Evolutionary conservation across 2,888 invertebrate genomes (phyloP).

Genomic region (Macrophya alboannulata): DNA sequence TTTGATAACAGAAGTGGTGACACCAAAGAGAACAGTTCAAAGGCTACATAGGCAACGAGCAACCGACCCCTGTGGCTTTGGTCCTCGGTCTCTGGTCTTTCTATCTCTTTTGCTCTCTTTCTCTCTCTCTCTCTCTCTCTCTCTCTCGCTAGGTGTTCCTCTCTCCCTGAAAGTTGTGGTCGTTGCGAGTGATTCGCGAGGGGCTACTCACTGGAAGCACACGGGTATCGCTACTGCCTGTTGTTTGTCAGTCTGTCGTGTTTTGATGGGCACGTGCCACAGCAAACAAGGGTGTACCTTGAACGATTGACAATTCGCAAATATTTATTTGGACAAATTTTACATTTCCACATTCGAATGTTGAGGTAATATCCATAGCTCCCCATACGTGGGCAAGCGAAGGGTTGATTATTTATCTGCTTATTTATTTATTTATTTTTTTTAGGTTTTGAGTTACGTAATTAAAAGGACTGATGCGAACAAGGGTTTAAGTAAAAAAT

Average conservation of each 20-base stretch:
- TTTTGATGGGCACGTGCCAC: conserved; percentile 41
- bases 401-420: too few relatives aligned
- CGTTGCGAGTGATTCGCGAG: conserved; percentile 45
- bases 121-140: not conserved
- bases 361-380: not conserved
- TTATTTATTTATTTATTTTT: not conserved
- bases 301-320: conserved; percentile 36
- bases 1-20: conserved; percentile 31
- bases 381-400: not conserved
- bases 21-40: conserved; percentile 49
- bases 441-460: not conserved
- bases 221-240: not conserved
- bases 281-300: conserved; percentile 33
- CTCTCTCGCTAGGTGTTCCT: not conserved
- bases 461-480: not conserved
- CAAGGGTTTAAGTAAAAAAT: not conserved
- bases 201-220: conserved; percentile 31
- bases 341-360: not conserved
- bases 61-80: conserved; percentile 8
- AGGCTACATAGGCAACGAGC: conserved; percentile 18
- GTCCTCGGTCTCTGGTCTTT: not conserved
- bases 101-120: not conserved
- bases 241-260: conserved; percentile 30
- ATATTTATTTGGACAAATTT: conserved; percentile 29
- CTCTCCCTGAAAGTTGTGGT: not conserved